A percentile compares a stretch with the other conserved stretches of the same genome.
Conservation (phyloP, 64 coral and sea anemone species). For the Orbicella faveolata region DNA sequence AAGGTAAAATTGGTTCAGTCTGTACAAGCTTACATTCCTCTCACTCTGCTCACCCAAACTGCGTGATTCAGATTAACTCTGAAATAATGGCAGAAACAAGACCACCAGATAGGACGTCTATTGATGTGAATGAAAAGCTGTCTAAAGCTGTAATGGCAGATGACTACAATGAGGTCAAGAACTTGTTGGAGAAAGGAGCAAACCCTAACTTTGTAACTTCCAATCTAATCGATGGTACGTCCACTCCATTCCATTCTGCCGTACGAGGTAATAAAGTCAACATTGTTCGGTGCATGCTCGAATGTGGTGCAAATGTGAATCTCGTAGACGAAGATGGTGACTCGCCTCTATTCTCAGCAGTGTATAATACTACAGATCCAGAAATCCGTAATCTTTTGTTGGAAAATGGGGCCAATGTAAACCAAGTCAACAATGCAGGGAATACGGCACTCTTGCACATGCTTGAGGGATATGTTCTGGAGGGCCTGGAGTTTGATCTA, state of each 20-base stretch:
- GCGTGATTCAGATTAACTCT: constrained; percentile 40
- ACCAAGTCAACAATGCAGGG: constrained; percentile 49
- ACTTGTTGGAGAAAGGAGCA: constrained; percentile 59
- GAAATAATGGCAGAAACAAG: constrained; percentile 41
- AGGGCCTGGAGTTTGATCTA: constrained; percentile 53
- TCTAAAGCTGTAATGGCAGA: constrained; percentile 16
- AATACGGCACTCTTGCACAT: constrained; percentile 70
- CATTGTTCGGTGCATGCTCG: constrained; percentile 62
- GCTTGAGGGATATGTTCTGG: constrained; percentile 69
- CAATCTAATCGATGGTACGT: constrained; percentile 44
- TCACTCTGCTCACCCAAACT: constrained; percentile 27
- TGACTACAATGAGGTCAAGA: constrained; percentile 47
- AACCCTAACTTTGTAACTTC: constrained; percentile 59
- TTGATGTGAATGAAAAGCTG: constrained; percentile 41
- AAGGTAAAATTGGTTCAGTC: constrained; percentile 37
- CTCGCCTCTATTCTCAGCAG: constrained; percentile 57
- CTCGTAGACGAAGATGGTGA: constrained; percentile 63
- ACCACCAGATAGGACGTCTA: constrained; percentile 26
- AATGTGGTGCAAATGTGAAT: constrained; percentile 67
- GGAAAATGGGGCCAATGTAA: constrained; percentile 43
- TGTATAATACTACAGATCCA: constrained; percentile 61
- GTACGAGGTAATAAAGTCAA: constrained; percentile 64
- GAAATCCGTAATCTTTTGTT: constrained; percentile 59
- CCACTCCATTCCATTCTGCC: constrained; percentile 57
- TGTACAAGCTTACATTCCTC: constrained; percentile 26